phyloP scores from a whole-genome alignment of 2,888 invertebrate genomes.

The Sinohyriopsis cumingii region DNA sequence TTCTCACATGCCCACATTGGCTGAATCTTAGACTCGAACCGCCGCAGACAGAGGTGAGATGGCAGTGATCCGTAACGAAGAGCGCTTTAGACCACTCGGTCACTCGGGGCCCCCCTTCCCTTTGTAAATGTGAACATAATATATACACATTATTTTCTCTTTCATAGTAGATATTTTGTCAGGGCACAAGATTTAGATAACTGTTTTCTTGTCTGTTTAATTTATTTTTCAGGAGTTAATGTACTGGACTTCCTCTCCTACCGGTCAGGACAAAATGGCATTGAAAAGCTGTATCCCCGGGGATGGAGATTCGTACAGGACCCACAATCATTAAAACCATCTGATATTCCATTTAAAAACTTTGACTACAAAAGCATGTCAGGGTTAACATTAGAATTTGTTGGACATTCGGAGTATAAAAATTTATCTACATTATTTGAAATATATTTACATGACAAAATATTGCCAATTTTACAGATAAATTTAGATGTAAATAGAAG shows the following conservation, averaged over 20 bases:
- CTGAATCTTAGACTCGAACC: too few species aligned
- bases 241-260: slow-evolving; percentile 28
- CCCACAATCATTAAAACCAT: slow-evolving; percentile 39
- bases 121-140: too few species aligned
- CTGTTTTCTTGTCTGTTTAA: too few species aligned
- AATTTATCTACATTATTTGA: slow-evolving; percentile 43
- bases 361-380: slow-evolving; percentile 41
- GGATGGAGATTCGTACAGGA: slow-evolving; percentile 43
- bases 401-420: slow-evolving; percentile 27
- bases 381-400: slow-evolving; percentile 43
- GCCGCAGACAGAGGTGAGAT: too few species aligned
- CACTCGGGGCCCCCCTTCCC: too few species aligned
- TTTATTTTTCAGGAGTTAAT: slow-evolving; percentile 41
- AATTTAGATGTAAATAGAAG: slow-evolving; percentile 44
- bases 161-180: too few species aligned
- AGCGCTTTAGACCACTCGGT: too few species aligned
- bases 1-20: too few species aligned
- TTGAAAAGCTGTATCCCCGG: slow-evolving; percentile 35
- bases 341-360: slow-evolving; percentile 25
- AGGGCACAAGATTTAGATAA: too few species aligned
- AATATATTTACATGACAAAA: slow-evolving; percentile 40
- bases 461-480: slow-evolving; percentile 53
- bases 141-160: too few species aligned
- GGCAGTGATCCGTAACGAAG: too few species aligned
- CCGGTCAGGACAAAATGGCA: slow-evolving; percentile 15